Conservation (phyloP, 2,888 invertebrate species). For the Lapara coniferarum region DNA sequence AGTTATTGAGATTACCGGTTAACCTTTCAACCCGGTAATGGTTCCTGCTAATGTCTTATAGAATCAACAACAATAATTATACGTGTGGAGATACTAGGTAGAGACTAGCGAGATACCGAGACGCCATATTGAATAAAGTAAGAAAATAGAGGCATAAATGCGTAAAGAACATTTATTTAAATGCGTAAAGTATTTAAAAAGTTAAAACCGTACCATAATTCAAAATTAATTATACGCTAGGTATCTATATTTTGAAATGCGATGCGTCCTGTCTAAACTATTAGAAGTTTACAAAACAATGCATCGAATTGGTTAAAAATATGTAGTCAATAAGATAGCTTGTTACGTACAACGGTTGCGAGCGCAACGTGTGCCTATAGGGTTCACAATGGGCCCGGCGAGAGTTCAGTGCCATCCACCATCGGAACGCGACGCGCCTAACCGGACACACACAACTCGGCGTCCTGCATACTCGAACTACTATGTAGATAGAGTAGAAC, state of each 20-base stretch:
- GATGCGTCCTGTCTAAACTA: background rate
- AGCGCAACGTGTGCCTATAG: conserved; percentile 9
- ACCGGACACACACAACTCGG: conserved; percentile 71
- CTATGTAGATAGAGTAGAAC: conserved; percentile 54
- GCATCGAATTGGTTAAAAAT: conserved; percentile 5
- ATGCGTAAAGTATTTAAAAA: no score
- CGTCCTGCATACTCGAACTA: conserved; percentile 68
- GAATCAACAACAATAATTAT: no score
- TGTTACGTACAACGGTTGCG: conserved; percentile 1
- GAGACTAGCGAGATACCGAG: no score
- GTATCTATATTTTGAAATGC: background rate
- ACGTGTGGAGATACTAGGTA: no score
- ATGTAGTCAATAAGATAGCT: conserved; percentile 5
- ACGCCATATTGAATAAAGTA: no score
- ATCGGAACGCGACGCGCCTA: conserved; percentile 63
- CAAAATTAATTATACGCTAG: background rate
- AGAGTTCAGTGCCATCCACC: conserved; percentile 69
- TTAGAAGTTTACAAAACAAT: conserved; percentile 3
- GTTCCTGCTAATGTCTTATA: no score
- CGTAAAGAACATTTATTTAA: no score
- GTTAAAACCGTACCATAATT: no score
- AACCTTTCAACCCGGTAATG: no score
- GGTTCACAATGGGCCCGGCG: conserved; percentile 43
- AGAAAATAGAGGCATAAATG: no score
- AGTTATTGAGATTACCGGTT: no score